A percentile compares a stretch with the other conserved stretches of the same genome.
These are phyloP conservation scores for Lepus oiostolus DNA, from an alignment of 2,797 vertebrate species.

Conservation along the genomic window DNA sequence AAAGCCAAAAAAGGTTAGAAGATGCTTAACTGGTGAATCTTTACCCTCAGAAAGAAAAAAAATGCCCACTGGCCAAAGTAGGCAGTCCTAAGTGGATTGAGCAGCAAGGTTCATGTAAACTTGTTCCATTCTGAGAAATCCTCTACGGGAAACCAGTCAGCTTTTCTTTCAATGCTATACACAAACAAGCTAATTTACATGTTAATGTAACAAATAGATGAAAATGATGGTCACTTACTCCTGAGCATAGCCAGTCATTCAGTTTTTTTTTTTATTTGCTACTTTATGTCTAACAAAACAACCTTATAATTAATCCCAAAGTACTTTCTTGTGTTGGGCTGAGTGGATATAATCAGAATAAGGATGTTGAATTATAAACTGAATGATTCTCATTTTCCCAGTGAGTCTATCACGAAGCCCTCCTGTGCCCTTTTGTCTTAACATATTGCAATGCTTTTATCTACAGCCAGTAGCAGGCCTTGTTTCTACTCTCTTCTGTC, in stretches of 20 bases:
- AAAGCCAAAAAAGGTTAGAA: slow-evolving; percentile 37
- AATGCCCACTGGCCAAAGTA: not conserved
- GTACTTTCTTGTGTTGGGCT: slow-evolving; percentile 23
- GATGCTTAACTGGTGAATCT: not conserved
- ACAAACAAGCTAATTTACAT: slow-evolving; percentile 61
- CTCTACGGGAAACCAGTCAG: slow-evolving; percentile 39
- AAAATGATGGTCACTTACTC: slow-evolving; percentile 65
- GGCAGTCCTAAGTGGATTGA: not conserved
- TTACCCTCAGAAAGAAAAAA: not conserved
- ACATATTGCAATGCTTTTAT: slow-evolving; percentile 36
- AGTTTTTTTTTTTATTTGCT: not conserved
- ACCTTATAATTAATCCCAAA: slow-evolving; percentile 50
- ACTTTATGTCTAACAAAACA: slow-evolving; percentile 29
- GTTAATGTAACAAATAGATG: slow-evolving; percentile 48
- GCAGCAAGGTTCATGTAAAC: not conserved
- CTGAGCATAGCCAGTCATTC: slow-evolving; percentile 28
- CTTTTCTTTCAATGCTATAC: slow-evolving; percentile 46
- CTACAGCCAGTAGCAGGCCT: slow-evolving; percentile 2
- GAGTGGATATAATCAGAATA: slow-evolving; percentile 43
- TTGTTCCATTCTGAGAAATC: slow-evolving; percentile 40
- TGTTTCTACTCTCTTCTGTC: slow-evolving; percentile 40
- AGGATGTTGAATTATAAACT: slow-evolving; percentile 37
- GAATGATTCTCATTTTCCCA: slow-evolving; percentile 69
- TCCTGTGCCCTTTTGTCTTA: slow-evolving; percentile 40
- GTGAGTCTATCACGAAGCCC: slow-evolving; percentile 16